phyloP scores from a whole-genome alignment of 2,113 vertebrate species.

The Podilymbus podiceps region DNA sequence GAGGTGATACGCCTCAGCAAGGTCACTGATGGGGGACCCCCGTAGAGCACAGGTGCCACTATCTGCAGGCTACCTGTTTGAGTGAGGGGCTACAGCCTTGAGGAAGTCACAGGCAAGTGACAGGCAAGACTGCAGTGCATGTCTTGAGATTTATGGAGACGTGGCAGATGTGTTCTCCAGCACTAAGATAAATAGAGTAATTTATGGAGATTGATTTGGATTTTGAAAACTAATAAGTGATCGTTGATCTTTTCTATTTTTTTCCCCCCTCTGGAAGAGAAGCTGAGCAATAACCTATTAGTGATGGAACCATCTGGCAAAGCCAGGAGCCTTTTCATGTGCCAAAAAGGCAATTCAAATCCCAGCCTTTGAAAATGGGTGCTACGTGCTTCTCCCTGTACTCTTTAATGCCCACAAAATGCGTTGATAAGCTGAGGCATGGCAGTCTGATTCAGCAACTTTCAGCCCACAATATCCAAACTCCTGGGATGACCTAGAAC shows the following conservation, averaged over 20 bases:
- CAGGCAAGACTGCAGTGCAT: neutral
- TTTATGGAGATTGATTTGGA: constrained; percentile 34
- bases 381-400: neutral
- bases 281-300: neutral
- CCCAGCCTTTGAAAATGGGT: neutral
- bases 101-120: neutral
- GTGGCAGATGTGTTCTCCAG: neutral
- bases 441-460: neutral
- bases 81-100: neutral
- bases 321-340: neutral
- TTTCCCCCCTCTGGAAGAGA: neutral
- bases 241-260: neutral
- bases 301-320: constrained; percentile 25
- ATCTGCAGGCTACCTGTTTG: neutral
- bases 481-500: neutral
- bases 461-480: neutral
- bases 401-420: neutral
- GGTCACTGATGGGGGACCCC: neutral
- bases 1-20: neutral
- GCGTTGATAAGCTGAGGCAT: neutral
- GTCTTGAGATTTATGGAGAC: neutral
- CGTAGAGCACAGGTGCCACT: neutral
- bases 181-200: constrained; percentile 42
- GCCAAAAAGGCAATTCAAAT: neutral
- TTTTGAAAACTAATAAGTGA: constrained; percentile 42